Base-by-base conservation (phyloP, 2,113 vertebrate genomes). In the Ahaetulla prasina region DNA sequence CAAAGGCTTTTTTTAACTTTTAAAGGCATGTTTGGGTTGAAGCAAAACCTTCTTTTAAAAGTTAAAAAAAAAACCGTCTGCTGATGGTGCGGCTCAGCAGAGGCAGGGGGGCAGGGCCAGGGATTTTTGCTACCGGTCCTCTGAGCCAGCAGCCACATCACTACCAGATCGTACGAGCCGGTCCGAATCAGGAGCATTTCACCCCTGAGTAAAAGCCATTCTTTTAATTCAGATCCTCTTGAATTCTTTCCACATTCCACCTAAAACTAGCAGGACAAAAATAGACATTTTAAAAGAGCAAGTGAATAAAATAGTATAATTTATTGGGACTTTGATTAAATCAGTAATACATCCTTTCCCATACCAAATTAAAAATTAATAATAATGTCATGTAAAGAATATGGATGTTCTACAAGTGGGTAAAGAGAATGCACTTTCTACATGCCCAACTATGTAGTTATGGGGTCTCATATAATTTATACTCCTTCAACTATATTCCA, bases 161-260 rank as follows among this genome's bases (percentile, higher is more conserved):
- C n/a, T n/a, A n/a, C n/a, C n/a, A n/a, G n/a, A n/a, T n/a, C n/a
- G n/a, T n/a, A n/a, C n/a, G n/a, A n/a, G n/a, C n/a, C n/a, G n/a
- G n/a, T n/a, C n/a, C n/a, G n/a, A n/a, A n/a, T n/a, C n/a, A n/a
- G n/a, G n/a, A n/a, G n/a, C n/a, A n/a, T n/a, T n/a, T n/a, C n/a
- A n/a, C n/a, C n/a, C n/a, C n/a, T n/a, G n/a, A n/a, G n/a, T n/a
- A n/a, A n/a, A n/a, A n/a, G n/a, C n/a, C n/a, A n/a, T n/a, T n/a
- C n/a, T n/a, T n/a, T n/a, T n/a, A n/a, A n/a, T n/a, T n/a, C n/a
- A n/a, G n/a, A n/a, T n/a, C n/a, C 53, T 60, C 22, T 89, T 35
- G 45, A 92, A 85, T 92, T 85, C 92, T 50, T 60, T 89, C 53
- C 68, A 85, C 68, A 92, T 89, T 89, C 84, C 27, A 27, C 20